Conservation (phyloP, 2,113 vertebrate species). For the Girardinichthys multiradiatus region DNA sequence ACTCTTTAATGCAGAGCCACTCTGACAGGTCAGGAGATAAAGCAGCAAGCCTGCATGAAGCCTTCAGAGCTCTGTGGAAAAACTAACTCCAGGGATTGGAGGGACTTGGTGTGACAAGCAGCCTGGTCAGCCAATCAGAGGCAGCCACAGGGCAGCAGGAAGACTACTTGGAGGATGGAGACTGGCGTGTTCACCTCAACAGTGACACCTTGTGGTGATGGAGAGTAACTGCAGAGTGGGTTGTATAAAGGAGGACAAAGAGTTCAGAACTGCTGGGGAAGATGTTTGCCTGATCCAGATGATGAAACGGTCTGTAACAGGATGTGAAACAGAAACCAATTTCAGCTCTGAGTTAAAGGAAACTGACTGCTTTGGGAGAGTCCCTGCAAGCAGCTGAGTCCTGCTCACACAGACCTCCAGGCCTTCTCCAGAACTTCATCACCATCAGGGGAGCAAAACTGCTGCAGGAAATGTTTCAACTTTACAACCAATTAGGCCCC, state of each 20-base stretch:
- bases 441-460: no score
- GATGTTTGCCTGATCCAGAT: background rate
- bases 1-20: no score
- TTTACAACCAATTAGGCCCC: no score
- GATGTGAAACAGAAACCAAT: background rate
- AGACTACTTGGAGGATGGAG: background rate
- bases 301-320: background rate
- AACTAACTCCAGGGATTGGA: background rate
- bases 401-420: background rate
- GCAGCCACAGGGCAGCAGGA: conserved; percentile 42
- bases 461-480: no score
- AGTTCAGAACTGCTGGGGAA: background rate
- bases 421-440: no score
- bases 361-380: conserved; percentile 12
- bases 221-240: conserved; percentile 18
- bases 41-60: no score
- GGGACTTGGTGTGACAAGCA: background rate
- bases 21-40: no score
- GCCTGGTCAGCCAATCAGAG: conserved; percentile 42
- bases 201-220: conserved; percentile 41
- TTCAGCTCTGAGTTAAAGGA: conserved; percentile 8
- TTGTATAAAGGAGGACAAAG: background rate
- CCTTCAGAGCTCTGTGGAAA: no score
- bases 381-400: conserved; percentile 40
- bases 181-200: background rate